Base-by-base conservation (phyloP, 2,888 invertebrate genomes). In the Watsonalla binaria region DNA sequence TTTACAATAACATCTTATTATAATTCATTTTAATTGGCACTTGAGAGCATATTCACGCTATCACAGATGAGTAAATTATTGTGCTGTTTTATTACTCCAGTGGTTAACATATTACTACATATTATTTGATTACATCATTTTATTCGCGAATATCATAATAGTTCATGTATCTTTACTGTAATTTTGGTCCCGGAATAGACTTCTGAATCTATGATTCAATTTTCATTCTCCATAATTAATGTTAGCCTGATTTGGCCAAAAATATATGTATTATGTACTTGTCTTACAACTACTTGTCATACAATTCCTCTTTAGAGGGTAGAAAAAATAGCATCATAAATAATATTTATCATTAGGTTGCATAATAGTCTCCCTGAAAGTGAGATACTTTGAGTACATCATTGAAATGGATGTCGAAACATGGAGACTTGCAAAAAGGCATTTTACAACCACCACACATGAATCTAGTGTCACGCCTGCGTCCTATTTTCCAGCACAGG, bases 391-490 rank as follows among this genome's bases (percentile, higher is more conserved):
- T 90, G 56, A 87, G 78, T 67, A 87, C 72, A 63, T 89, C 88
- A 76, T 86, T 88, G 54, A 82, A 89, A 66, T 91, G 91, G 58
- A 90, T 84, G 72, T 90, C 89, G 49, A 91, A 91, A 71, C 91
- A 91, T 52, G 88, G 90, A 1, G 90, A 78, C 71, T 91, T 91
- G 72, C 91, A 91, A 56, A 91, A 90, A 0, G 91, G 91, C 58
- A 91, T 69, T 78, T 89, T 88, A 68, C 91, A 91, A 51, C 86
- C 81, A 60, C 78, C 83, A 60, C 91, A 91, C 91, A 91, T 91
- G 60, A 91, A 91, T 50, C 91, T 72, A 45, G 91, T 91, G 54
- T 91, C 91, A 45, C 91, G 74, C 69, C 91, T 78, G 56, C 86
- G 80, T 42, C 91, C 91, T 63, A 88, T 84, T 65, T 90, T 84